Evolutionary conservation across 2,888 invertebrate genomes (phyloP), one percentile per base, ranked within the genome.

Genomic region (Catocala sponsa): DNA sequence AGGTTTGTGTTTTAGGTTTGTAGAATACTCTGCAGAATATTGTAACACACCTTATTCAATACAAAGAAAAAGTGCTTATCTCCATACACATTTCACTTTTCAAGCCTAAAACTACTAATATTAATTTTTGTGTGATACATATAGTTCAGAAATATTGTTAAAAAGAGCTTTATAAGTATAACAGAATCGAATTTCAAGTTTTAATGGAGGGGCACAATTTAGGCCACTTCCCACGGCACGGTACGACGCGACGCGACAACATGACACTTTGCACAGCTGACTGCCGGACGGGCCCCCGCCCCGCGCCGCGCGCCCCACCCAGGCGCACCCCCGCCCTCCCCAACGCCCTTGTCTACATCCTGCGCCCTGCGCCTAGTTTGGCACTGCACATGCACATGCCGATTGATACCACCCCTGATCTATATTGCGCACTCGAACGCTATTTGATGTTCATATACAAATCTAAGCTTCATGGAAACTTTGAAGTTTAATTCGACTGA

Each of bases 181-280:
- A 46, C 44, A 62, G 56, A 73, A 64, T 69, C 54, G 35, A 61
- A 62, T 68, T 68, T 73, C 60, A 77, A 79, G 78, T 82, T 80
- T 83, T 70, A 86, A 87, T 85, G 76, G 79, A 87, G 85, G 81
- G 85, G 84, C 81, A 84, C 82, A 84, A 91, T 91, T 89, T 87
- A 90, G 91, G 91, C 75, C 90, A 90, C 86, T 92, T 92, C 93
- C 90, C 90, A 92, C 90, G 85, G 80, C 84, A 79, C 84, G 74
- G 74, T 78, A 74, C 83, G 74, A 75, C 76, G 77, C 79, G 74
- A 80, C 79, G 84, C 86, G 84, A 86, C 85, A 83, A 86, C 88
- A 88, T 91, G 91, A 87, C 90, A 90, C 87, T 88, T 81, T 79
- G 89, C 92, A 93, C 94, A 94, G 94, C 94, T 94, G 94, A 94